Base-by-base conservation (phyloP, 2,113 vertebrate species). In the Bubalus kerabau region DNA sequence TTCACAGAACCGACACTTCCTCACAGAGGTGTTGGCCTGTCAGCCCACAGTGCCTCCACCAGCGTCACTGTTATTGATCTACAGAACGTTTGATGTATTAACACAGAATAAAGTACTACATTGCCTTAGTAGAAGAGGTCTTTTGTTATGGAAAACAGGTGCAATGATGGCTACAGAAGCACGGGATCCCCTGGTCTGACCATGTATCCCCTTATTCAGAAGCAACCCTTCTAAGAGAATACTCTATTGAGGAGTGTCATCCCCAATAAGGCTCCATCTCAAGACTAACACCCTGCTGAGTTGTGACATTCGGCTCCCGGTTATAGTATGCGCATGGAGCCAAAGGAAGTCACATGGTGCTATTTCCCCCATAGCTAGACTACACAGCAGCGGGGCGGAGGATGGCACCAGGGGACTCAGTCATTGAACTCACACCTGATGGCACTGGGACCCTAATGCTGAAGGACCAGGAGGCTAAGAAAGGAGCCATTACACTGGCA, bases 311-410 rank as follows among this genome's bases (percentile, higher is more conserved):
- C 95, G 82, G 16, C 43, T 54, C 23, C 54, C 50, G 4, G 26
- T 16, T 64, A 50, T 11, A 74, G 56, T 56, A 30, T 52, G 36
- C 23, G 13, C 17, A 67, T 2, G n/a, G 30, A 92, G 7, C 19
- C 76, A 10, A 87, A 89, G 52, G 30, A 59, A 85, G 36, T 14
- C 23, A 46, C 6, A 0, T 24, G 8, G 7, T 64, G 16, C 28
- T 16, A 1, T 59, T 36, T 95, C 32, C 50, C 71, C 43, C 36
- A 30, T 1, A 57, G 19, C 81, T 56, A 50, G 56, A 23, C 21
- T 24, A 17, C 2, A 15, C 2, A 19, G 3, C 3, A 9, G 3
- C 16, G 16, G 0, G 9, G 54, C 21, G 52, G 50, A 5, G 54
- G 9, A 2, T 46, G 28, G 24, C 32, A 24, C 40, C 21, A 21